These are phyloP conservation scores for Hypocryptadius cinnamomeus DNA, from an alignment of 2,113 vertebrate species.

Conservation along the genomic window DNA sequence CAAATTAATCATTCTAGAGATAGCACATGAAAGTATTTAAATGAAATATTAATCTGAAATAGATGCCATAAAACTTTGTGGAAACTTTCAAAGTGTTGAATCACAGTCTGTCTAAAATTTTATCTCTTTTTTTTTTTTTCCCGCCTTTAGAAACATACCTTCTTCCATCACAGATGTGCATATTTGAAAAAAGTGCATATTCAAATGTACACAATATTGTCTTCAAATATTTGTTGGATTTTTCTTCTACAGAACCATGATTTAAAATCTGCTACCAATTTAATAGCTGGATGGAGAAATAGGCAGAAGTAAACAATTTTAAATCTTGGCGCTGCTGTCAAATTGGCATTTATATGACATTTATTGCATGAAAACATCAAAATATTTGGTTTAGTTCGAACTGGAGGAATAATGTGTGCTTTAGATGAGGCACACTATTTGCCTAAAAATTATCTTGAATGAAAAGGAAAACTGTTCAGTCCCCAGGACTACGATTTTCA, in stretches of 20 bases:
- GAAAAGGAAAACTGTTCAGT: neutral
- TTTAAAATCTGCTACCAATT: neutral
- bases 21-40: constrained; percentile 11
- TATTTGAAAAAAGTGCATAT: neutral
- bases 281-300: constrained; percentile 13
- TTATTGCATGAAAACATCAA: neutral
- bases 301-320: neutral
- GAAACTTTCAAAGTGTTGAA: neutral
- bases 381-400: neutral
- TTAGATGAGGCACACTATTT: neutral
- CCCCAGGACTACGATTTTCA: neutral
- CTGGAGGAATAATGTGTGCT: neutral
- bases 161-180: neutral
- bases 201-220: neutral
- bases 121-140: neutral
- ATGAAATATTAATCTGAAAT: constrained; percentile 38
- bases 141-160: neutral
- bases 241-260: neutral
- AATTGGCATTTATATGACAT: neutral
- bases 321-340: neutral
- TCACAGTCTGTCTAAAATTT: neutral
- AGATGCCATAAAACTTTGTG: neutral
- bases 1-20: neutral
- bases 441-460: neutral
- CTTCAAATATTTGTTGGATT: neutral